Percentiles rank a stretch among this genome's conserved stretches.
Conservation (phyloP, 2,113 vertebrate species). For the Merops nubicus region DNA sequence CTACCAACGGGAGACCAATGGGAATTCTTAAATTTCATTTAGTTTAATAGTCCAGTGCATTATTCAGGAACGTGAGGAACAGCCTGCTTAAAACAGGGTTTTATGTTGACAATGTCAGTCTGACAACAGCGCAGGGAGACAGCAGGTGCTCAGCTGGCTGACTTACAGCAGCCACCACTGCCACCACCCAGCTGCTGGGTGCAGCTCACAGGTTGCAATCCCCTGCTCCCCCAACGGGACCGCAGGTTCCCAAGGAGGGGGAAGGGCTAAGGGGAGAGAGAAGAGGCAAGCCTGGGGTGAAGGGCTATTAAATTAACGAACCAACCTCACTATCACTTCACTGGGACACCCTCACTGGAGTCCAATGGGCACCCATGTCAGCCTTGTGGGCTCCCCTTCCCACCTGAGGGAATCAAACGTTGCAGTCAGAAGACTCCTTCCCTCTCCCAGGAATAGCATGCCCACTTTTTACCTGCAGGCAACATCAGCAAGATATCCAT, state of each 20-base stretch:
- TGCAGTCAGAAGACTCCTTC: background rate
- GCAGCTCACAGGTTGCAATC: conserved; percentile 62
- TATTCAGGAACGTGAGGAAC: background rate
- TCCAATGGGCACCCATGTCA: rapidly evolving
- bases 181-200: conserved; percentile 36
- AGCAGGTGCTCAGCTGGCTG: conserved; percentile 68
- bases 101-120: conserved; percentile 29
- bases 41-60: background rate
- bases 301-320: background rate
- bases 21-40: background rate
- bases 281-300: conserved; percentile 28
- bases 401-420: background rate
- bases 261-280: conserved; percentile 30
- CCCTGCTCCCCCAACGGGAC: conserved; percentile 38
- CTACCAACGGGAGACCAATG: conserved; percentile 15
- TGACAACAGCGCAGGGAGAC: conserved; percentile 51
- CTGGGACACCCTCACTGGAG: background rate
- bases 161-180: conserved; percentile 41
- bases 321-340: background rate
- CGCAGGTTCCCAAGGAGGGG: conserved; percentile 53
- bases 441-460: background rate
- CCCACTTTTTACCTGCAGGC: background rate
- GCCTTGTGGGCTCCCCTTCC: background rate
- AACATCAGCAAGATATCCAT: background rate
- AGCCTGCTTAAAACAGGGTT: background rate